Conservation (phyloP, 2,113 vertebrate genomes). For the Trinectes maculatus region DNA sequence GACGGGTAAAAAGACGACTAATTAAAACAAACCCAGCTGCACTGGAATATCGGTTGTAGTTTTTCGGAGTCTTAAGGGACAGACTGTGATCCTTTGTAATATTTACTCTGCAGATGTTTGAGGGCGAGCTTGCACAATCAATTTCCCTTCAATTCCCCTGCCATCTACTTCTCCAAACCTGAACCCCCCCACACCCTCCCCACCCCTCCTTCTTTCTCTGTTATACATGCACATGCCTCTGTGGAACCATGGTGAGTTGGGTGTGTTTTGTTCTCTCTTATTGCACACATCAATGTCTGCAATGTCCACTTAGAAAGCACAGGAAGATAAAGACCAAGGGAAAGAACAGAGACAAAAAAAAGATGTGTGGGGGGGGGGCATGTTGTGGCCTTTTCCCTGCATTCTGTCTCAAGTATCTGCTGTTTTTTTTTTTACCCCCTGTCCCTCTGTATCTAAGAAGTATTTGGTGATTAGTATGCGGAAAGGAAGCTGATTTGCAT, state of each 20-base stretch:
- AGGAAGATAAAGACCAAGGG: slow-evolving; percentile 23
- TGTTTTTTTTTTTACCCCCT: background rate
- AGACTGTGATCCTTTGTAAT: slow-evolving; percentile 47
- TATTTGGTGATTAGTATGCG: slow-evolving; percentile 92
- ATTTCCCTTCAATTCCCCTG: slow-evolving; percentile 74
- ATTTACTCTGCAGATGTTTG: slow-evolving; percentile 78
- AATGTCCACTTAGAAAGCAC: slow-evolving; percentile 50
- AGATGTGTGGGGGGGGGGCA: slow-evolving; percentile 23
- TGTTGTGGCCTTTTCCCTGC: slow-evolving; percentile 51
- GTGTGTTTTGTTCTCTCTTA: slow-evolving; percentile 65
- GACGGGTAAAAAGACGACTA: background rate
- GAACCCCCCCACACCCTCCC: background rate
- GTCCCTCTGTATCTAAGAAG: slow-evolving; percentile 43
- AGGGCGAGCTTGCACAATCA: slow-evolving; percentile 74
- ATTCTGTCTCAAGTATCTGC: slow-evolving; percentile 48
- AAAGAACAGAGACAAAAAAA: slow-evolving; percentile 46
- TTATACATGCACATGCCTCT: slow-evolving; percentile 71
- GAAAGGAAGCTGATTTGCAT: slow-evolving; percentile 86
- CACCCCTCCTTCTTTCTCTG: slow-evolving; percentile 1
- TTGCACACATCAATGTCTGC: slow-evolving; percentile 62
- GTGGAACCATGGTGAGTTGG: slow-evolving; percentile 68
- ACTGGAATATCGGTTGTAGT: slow-evolving; percentile 8
- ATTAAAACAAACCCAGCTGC: slow-evolving; percentile 25
- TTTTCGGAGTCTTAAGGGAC: slow-evolving; percentile 45
- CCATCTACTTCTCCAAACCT: slow-evolving; percentile 47